These are phyloP conservation scores for Phyllotreta striolata DNA, from an alignment of 2,888 invertebrate species.

Conservation along the genomic window DNA sequence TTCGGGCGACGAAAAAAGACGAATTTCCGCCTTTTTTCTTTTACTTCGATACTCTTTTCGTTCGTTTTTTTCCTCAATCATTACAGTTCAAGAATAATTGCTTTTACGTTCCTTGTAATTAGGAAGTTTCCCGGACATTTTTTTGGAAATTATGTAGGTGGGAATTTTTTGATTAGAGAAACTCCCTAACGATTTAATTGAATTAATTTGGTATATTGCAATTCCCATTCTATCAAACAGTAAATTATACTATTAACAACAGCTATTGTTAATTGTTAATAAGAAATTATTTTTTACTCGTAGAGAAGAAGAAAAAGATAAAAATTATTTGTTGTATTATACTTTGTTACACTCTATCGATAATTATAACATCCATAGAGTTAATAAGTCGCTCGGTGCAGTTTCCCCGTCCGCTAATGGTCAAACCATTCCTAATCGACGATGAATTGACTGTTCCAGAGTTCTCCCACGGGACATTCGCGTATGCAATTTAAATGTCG, in stretches of 20 bases:
- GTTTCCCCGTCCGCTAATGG: conserved; percentile 28
- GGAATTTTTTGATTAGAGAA: conserved; percentile 28
- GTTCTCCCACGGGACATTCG: conserved; percentile 46
- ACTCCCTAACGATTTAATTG: conserved; percentile 21
- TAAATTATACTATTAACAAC: neutral
- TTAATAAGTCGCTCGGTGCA: too few species aligned
- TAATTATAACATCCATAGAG: too few species aligned
- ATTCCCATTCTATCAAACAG: conserved; percentile 9
- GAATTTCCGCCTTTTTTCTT: conserved; percentile 25
- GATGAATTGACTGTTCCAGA: conserved; percentile 36
- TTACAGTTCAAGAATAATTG: conserved; percentile 35
- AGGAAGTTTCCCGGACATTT: conserved; percentile 26
- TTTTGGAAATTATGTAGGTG: conserved; percentile 25
- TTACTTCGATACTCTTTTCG: conserved; percentile 7
- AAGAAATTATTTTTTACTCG: too few species aligned
- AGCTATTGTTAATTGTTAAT: too few species aligned
- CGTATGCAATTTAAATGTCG: conserved; percentile 56
- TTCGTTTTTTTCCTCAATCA: conserved; percentile 23
- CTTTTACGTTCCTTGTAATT: conserved; percentile 31
- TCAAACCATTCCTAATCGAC: conserved; percentile 46
- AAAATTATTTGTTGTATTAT: too few species aligned
- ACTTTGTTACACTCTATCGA: too few species aligned
- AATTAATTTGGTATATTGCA: conserved; percentile 17
- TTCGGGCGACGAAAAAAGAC: conserved; percentile 29
- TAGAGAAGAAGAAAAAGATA: conserved; percentile 8